Evolutionary conservation across 2,888 invertebrate genomes (phyloP), one percentile per base, ranked within the genome.

Genomic region (Eupithecia tripunctaria): DNA sequence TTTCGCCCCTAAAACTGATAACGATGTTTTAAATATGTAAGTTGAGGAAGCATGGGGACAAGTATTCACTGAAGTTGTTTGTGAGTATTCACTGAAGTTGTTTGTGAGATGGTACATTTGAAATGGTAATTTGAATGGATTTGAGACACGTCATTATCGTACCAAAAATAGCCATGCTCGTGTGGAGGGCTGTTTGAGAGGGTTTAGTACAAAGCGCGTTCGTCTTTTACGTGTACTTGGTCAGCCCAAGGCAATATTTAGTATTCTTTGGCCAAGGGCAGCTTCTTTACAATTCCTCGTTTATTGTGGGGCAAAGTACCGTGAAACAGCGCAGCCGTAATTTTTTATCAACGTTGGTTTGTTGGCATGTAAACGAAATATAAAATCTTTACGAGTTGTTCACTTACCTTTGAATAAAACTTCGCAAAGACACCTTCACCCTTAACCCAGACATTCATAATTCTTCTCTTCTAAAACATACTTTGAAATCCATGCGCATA

Each of bases 141-240:
- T 76, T 76, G 76, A 81, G 84, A 82, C 80, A 82, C 81, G 82
- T 83, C 80, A 83, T 84, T 87, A 86, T 87, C 86, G 80, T 75
- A 47, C 63, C 68, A 67, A 72, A 78, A 84, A 85, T 83, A 80
- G 79, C 75, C 77, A 72, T 82, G 80, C 83, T 36, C 32, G 36
- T 21, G 18, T 36, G 82, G 82, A 76, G 73, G 66, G 74, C 65
- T 79, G 83, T 82, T 82, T 83, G 82, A 80, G 82, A 87, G 91
- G 92, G 92, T 87, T 67, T 82, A 77, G 76, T 81, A 90, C 88
- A 91, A 91, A 89, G 86, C 79, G 66, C 65, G 75, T 75, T 81
- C 82, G 82, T 84, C 82, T 82, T 86, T 78, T 79, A 76, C 76
- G 85, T 82, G 77, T 85, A 87, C 87, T 86, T 86, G 83, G 88